These are phyloP conservation scores for Scaptomyza montana DNA, from an alignment of 1,140 invertebrate genomes.

Conservation along the genomic window DNA sequence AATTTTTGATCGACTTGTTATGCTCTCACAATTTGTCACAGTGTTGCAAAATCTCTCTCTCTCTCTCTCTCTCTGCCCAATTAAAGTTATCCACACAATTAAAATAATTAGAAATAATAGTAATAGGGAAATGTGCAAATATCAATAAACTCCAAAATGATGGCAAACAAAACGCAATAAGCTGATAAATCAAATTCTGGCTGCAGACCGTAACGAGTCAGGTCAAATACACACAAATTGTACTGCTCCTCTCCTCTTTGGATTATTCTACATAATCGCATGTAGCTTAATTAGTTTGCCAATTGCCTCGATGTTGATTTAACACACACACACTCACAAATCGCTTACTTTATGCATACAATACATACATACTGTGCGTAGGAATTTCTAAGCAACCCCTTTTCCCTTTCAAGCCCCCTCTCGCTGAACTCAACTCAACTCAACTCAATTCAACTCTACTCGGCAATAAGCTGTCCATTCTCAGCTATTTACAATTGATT, in stretches of 20 bases:
- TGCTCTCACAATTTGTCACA: too few species aligned
- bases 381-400: constrained; percentile 15
- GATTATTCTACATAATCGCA: constrained; percentile 13
- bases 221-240: constrained; percentile 18
- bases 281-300: constrained; percentile 53
- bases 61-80: neutral
- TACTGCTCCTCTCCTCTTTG: neutral
- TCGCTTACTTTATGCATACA: constrained; percentile 40
- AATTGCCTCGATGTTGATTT: constrained; percentile 41
- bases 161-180: constrained; percentile 12
- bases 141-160: constrained; percentile 12
- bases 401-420: neutral
- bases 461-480: constrained; percentile 15
- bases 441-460: too few species aligned
- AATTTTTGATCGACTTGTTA: too few species aligned
- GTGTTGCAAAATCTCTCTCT: too few species aligned
- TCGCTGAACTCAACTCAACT: neutral
- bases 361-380: constrained; percentile 9
- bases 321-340: constrained; percentile 20
- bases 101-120: neutral
- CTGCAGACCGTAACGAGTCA: neutral
- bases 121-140: neutral
- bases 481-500: constrained; percentile 41
- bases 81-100: constrained; percentile 1
- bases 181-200: constrained; percentile 27